phyloP scores from a whole-genome alignment of 2,888 invertebrate genomes.

The Drosophila stalkeri region DNA sequence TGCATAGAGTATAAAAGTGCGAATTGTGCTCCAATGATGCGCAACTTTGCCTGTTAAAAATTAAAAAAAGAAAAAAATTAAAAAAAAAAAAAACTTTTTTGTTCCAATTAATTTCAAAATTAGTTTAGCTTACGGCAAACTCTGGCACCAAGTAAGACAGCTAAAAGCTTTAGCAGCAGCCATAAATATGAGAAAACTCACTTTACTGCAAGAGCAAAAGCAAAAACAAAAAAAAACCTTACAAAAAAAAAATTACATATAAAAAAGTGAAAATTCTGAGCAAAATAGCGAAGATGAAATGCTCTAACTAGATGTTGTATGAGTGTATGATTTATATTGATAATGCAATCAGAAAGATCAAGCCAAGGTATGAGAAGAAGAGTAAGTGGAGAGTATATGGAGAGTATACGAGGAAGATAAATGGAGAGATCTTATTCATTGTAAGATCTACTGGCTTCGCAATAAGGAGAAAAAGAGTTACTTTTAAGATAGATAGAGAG shows the following conservation, averaged over 20 bases:
- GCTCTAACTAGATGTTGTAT: not conserved
- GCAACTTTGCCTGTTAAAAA: slow-evolving; percentile 2
- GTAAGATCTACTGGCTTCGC: not conserved
- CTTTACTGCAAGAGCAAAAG: slow-evolving; percentile 28
- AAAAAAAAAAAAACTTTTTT: not conserved
- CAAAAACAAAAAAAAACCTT: slow-evolving; percentile 13
- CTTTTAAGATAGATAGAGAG: not conserved
- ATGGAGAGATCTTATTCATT: not conserved
- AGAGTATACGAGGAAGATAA: not conserved
- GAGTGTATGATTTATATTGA: too few relatives aligned
- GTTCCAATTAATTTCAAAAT: slow-evolving; percentile 21
- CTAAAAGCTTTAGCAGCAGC: slow-evolving; percentile 40
- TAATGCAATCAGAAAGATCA: not conserved
- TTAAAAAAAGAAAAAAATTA: not conserved
- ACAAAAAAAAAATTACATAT: not conserved
- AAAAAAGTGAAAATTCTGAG: not conserved
- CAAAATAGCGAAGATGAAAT: not conserved
- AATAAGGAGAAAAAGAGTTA: not conserved
- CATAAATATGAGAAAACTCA: slow-evolving; percentile 61
- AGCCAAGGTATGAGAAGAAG: not conserved
- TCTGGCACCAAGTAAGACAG: slow-evolving; percentile 40
- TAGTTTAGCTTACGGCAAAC: slow-evolving; percentile 2
- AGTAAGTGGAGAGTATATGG: too few relatives aligned
- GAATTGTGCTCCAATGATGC: not conserved
- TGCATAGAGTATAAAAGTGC: not conserved